Base-by-base conservation (phyloP, 2,113 vertebrate species). In the Connochaetes taurinus region DNA sequence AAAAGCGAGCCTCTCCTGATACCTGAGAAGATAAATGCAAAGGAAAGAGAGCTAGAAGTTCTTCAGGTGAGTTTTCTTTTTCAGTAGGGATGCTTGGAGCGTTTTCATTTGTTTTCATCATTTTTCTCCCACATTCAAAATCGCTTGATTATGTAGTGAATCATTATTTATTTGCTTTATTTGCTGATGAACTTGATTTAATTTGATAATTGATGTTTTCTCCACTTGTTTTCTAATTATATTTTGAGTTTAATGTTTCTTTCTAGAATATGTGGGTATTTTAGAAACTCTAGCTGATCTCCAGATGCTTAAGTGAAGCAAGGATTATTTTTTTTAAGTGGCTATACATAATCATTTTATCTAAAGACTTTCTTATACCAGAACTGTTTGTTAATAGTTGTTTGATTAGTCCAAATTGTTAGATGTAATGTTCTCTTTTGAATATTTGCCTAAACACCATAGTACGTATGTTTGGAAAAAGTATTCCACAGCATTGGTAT, bases 11-110 rank as follows among this genome's bases (percentile, higher is more conserved):
- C 98, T 60, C 90, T 98, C 57, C 85, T 98, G 71, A 27, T 96
- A 53, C 14, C 91, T 83, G 97, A 97, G 29, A 95, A 93, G 64
- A 94, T 94, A 90, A 93, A 88, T 45, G 14, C 50, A 93, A 95
- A 80, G 29, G 96, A 95, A 76, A 95, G 93, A 67, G 93, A 98
- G 36, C 57, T 64, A 1, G 43, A 92, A 92, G 85, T 43, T 88
- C 36, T 82, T 87, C 96, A 97, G 97, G 98, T 98, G 87, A 96
- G 98, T 95, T 95, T 91, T 93, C 33, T 93, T 93, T 85, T 95
- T 90, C 12, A 19, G 4, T 97, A 90, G 36, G 7, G 19, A 50
- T 95, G 14, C 25, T 43, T 94, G 7, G 33, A 83, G 23, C 17
- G 52, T 83, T 87, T 91, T 91, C 16, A 47, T 91, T 95, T 91